Percentiles rank a stretch among this genome's conserved stretches.
phyloP scores from a whole-genome alignment of 2,888 invertebrate species.

The Xestia ashworthii region DNA sequence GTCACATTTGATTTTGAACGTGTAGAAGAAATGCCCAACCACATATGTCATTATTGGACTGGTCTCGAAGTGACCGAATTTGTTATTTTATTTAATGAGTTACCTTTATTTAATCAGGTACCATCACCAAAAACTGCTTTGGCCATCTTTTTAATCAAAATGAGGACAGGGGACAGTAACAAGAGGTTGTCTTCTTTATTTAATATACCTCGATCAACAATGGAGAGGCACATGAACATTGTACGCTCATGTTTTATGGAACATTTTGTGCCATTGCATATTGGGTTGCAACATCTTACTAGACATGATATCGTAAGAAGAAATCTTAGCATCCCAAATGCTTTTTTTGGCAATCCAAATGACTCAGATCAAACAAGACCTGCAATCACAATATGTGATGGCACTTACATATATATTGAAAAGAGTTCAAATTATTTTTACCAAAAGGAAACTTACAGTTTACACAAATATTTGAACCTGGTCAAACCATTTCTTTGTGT shows the following conservation, averaged over 20 bases:
- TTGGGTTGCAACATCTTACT: background rate
- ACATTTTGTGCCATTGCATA: conserved; percentile 1
- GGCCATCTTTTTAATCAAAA: background rate
- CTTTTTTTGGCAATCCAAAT: no score
- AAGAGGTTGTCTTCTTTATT: conserved; percentile 1
- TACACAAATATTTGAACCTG: background rate
- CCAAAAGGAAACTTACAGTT: background rate
- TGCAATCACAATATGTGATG: no score
- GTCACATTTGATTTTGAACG: conserved; percentile 6
- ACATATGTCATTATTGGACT: conserved; percentile 7
- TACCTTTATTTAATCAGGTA: background rate
- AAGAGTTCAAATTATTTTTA: conserved; percentile 1
- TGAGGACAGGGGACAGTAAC: conserved; percentile 5
- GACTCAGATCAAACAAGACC: no score
- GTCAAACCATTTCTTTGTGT: conserved; percentile 1
- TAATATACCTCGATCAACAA: conserved; percentile 4
- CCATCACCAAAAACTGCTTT: background rate
- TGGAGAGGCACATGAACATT: conserved; percentile 1
- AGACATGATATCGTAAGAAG: no score
- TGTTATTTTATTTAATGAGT: background rate
- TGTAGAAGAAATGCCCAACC: conserved; percentile 10
- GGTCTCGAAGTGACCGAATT: conserved; percentile 1
- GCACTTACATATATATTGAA: no score
- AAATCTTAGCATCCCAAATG: no score
- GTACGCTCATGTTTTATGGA: conserved; percentile 4